These are phyloP conservation scores for Diplazon laetatorius DNA, from an alignment of 2,888 invertebrate genomes.

Conservation along the genomic window DNA sequence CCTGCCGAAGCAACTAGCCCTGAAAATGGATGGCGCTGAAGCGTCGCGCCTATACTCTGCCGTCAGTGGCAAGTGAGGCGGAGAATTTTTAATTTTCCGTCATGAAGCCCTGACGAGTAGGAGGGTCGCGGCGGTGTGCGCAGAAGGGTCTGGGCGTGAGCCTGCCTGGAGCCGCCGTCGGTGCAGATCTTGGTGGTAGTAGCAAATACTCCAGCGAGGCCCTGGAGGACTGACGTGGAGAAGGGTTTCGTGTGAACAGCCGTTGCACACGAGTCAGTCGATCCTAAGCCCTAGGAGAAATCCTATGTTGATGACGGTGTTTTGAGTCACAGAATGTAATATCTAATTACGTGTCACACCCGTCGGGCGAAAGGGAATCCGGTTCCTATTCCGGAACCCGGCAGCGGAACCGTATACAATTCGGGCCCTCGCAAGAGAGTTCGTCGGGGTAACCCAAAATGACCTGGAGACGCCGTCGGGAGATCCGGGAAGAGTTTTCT, in stretches of 20 bases:
- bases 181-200: constrained; percentile 85
- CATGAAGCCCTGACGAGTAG: constrained; percentile 12
- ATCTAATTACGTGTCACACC: constrained; percentile 73
- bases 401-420: constrained; percentile 84
- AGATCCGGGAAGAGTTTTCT: constrained; percentile 84
- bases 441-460: constrained; percentile 83
- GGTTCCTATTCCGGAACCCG: constrained; percentile 86
- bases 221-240: constrained; percentile 85
- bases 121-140: constrained; percentile 81
- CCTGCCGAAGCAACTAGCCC: constrained; percentile 86
- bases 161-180: constrained; percentile 80
- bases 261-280: constrained; percentile 85
- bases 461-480: constrained; percentile 85
- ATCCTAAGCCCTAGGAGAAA: constrained; percentile 85
- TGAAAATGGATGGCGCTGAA: constrained; percentile 87
- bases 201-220: constrained; percentile 86
- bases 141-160: constrained; percentile 77
- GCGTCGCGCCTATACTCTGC: constrained; percentile 83
- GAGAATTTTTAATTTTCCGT: constrained; percentile 18
- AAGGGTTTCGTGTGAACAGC: constrained; percentile 87
- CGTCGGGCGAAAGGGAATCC: constrained; percentile 85
- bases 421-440: constrained; percentile 83
- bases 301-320: constrained; percentile 82
- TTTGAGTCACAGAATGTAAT: constrained; percentile 62
- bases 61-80: constrained; percentile 73